Conservation (phyloP, 2,888 invertebrate genomes). For the Perithous albicinctus region DNA sequence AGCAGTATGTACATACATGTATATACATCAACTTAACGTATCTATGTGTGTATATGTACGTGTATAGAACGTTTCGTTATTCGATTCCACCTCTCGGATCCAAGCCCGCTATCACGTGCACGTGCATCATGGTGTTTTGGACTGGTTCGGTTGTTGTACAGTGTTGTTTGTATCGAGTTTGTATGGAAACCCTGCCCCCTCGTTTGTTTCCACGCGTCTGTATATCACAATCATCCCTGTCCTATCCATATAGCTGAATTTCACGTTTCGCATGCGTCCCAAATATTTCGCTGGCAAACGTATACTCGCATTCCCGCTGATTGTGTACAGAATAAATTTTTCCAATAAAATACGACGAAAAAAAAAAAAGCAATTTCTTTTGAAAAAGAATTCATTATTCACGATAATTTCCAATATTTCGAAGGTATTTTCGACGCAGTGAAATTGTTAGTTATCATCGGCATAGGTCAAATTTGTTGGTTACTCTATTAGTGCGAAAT, state of each 20-base stretch:
- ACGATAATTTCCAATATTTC: background rate
- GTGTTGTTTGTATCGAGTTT: slow-evolving; percentile 6
- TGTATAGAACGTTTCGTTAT: slow-evolving; percentile 12
- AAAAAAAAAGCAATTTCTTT: background rate
- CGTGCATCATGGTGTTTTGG: slow-evolving; percentile 20
- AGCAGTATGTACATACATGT: background rate
- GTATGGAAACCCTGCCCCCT: background rate
- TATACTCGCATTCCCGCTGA: slow-evolving; percentile 12
- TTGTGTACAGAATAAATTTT: slow-evolving; percentile 28
- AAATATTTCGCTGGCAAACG: slow-evolving; percentile 24
- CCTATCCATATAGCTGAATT: slow-evolving; percentile 5
- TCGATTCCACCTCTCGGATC: slow-evolving; percentile 3
- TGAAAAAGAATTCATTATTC: background rate
- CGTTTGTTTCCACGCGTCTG: background rate
- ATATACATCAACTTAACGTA: background rate
- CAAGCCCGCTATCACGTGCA: slow-evolving; percentile 1
- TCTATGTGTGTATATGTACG: slow-evolving; percentile 4
- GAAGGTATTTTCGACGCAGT: background rate
- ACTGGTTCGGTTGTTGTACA: background rate
- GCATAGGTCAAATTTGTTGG: too few relatives aligned
- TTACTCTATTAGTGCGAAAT: too few relatives aligned
- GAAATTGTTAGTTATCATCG: background rate
- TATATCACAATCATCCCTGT: slow-evolving; percentile 19
- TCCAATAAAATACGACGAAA: background rate
- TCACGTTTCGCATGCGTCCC: slow-evolving; percentile 5